Evolutionary conservation across 2,888 invertebrate genomes (phyloP), one percentile per base, ranked within the genome.

Genomic region (Dione juno): DNA sequence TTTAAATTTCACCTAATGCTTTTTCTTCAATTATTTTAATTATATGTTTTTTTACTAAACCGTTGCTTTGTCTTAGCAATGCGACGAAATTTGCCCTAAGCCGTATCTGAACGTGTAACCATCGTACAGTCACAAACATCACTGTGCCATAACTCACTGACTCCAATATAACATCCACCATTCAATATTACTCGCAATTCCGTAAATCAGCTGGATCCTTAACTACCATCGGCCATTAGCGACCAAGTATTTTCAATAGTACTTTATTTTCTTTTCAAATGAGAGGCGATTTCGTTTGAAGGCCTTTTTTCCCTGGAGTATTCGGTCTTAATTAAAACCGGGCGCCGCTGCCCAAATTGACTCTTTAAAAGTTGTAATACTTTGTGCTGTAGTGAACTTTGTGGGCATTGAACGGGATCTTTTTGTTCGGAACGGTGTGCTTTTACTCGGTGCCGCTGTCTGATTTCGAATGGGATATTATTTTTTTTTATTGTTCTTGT

Each of bases 311-410:
- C 61, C 70, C 72, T 43, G 70, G 76, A 83, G 75, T 78, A 76
- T 78, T 80, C 80, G 78, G 79, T 76, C 78, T 87, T 87, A 87
- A 87, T 87, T 88, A 87, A 86, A 86, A 81, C 77, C 77, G 75
- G 77, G 70, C 74, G 74, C 74, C 76, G 77, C 79, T 80, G 76
- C 79, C 83, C 81, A 84, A 88, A 88, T 88, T 85, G 86, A 86
- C 86, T 88, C 83, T 87, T 86, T 83, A 82, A 83, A 86, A 85
- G 79, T 87, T 84, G 82, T 82, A 81, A 85, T 85, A 86, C 70
- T 72, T 69, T 73, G 70, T 45, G 19, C 43, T 54, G 59, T 61
- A 50, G 19, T n/a, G n/a, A n/a, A n/a, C n/a, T n/a, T n/a, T 50
- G 50, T 50, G 19, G 54, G 54, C n/a, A 61, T 61, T 59, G 40